Evolutionary conservation across 2,113 vertebrate genomes (phyloP), one percentile per base, ranked within the genome.

Genomic region (Phalacrocorax aristotelis): DNA sequence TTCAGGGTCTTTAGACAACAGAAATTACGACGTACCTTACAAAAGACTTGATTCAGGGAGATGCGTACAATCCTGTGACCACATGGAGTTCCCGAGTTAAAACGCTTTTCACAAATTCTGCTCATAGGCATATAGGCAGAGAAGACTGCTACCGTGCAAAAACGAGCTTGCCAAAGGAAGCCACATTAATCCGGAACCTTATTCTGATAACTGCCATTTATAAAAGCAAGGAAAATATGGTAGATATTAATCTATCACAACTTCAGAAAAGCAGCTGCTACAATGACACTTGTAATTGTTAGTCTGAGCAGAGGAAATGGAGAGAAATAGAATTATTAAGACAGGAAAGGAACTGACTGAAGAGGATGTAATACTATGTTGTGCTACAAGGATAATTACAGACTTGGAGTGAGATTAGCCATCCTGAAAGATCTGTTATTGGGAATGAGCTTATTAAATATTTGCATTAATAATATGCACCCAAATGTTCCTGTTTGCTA

Each of bases 311-410:
- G 85, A 92, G 68, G 71, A 94, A 40, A 16, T 51, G 42, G 58
- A 84, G 84, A 87, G 71, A 96, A 95, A 94, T 91, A 93, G 61
- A 94, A 95, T 6, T 91, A 77, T 95, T 96, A 91, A 96, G 78
- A 95, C 88, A 93, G 64, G 68, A 92, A 74, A 90, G n/a, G 64
- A 96, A 83, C 60, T 90, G 79, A 96, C 74, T 95, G 55, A 94
- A 89, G 84, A 94, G 11, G 42, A 81, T 89, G 51, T 81, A 95
- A 97, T 93, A 88, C 34, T 76, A 80, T 62, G 75, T 88, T 97
- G 42, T 88, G 49, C 85, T 95, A 15, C 52, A 55, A 93, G 84
- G 76, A 40, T 96, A 93, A 97, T 97, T 96, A 94, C 32, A 90
- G 79, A 26, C 38, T 97, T 89, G n/a, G 64, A 90, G 76, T 79